Evolutionary conservation across 2,113 vertebrate species (phyloP).

Genomic region (Dasypus novemcinctus): DNA sequence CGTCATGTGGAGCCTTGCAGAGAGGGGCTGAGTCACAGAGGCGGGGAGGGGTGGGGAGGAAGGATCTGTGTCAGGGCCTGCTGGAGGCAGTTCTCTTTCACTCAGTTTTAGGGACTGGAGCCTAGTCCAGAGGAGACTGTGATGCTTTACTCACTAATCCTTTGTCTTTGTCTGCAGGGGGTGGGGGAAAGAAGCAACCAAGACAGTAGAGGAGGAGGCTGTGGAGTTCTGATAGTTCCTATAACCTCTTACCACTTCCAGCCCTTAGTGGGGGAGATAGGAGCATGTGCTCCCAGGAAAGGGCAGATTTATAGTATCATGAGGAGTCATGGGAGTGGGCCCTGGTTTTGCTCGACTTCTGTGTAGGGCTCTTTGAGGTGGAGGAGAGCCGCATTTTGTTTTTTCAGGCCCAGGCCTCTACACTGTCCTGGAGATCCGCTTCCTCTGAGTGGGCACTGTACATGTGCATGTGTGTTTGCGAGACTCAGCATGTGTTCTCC

Average conservation of each 20-base stretch:
- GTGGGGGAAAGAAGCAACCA: neutral
- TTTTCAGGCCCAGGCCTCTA: neutral
- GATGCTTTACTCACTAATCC: neutral
- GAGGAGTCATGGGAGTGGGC: neutral
- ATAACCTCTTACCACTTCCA: neutral
- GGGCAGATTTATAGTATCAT: neutral
- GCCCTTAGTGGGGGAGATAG: neutral
- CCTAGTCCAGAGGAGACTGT: neutral
- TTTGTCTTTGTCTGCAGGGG: neutral
- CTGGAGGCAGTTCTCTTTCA: conserved; percentile 23
- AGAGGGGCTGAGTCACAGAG: conserved; percentile 43
- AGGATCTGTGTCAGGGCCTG: conserved; percentile 4
- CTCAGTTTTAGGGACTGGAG: neutral
- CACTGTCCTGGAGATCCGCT: neutral
- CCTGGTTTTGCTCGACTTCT: neutral
- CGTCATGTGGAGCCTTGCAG: neutral
- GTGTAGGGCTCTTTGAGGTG: neutral
- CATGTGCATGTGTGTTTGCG: neutral
- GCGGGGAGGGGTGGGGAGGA: neutral
- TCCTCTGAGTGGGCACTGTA: neutral
- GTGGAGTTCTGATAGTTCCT: neutral
- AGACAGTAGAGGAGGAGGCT: neutral
- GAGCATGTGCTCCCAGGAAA: neutral
- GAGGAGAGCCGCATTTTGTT: neutral
- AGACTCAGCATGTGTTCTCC: neutral